Evolutionary conservation across 2,888 invertebrate genomes (phyloP).

Genomic region (Plebejus melissa): DNA sequence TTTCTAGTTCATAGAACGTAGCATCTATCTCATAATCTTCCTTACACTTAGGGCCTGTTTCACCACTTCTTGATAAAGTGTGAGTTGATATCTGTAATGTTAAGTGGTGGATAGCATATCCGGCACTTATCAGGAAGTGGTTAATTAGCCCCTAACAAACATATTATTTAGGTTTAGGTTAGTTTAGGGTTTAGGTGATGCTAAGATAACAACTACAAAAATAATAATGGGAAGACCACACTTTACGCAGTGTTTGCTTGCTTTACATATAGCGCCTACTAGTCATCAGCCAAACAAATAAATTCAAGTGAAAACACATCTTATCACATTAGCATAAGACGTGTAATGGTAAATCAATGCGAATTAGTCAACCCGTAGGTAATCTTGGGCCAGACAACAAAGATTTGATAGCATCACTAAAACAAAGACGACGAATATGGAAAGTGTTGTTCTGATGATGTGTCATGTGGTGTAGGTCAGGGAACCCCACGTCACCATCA

Average conservation of each 20-base stretch:
- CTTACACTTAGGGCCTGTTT: too few relatives aligned
- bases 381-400: constrained; percentile 39
- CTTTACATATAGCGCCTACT: constrained; percentile 35
- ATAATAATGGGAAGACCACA: constrained; percentile 30
- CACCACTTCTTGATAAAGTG: too few relatives aligned
- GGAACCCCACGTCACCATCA: constrained; percentile 11
- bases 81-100: too few relatives aligned
- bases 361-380: constrained; percentile 28
- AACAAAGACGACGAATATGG: constrained; percentile 26
- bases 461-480: constrained; percentile 24
- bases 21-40: too few relatives aligned
- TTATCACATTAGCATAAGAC: constrained; percentile 20
- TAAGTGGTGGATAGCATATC: too few relatives aligned
- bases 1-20: too few relatives aligned
- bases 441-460: constrained; percentile 21
- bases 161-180: too few relatives aligned
- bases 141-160: too few relatives aligned
- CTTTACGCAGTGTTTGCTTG: constrained; percentile 34
- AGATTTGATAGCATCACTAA: constrained; percentile 40
- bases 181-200: too few relatives aligned
- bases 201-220: neutral
- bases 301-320: neutral
- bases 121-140: too few relatives aligned
- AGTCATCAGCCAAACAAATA: constrained; percentile 3
- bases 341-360: constrained; percentile 1